phyloP scores from a whole-genome alignment of 2,113 vertebrate species.

The Nematolebias whitei region DNA sequence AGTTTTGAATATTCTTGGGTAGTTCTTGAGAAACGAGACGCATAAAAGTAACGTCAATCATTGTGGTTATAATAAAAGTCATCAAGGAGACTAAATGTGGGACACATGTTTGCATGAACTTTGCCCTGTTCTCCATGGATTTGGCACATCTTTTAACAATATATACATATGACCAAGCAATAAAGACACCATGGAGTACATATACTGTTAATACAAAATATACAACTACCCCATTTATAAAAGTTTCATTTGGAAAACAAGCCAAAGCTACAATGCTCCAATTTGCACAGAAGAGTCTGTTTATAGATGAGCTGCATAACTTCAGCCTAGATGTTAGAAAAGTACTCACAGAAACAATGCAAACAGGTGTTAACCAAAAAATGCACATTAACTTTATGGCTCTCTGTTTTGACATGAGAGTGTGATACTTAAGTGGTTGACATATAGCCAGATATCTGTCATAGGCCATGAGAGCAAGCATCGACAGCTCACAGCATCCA shows the following conservation, averaged over 20 bases:
- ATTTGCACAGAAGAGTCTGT: conserved; percentile 42
- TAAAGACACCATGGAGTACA: conserved; percentile 22
- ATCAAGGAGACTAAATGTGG: conserved; percentile 54
- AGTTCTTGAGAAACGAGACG: conserved; percentile 16
- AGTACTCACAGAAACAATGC: conserved; percentile 2
- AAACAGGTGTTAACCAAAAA: conserved; percentile 26
- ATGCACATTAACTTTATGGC: conserved; percentile 16
- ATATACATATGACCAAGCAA: conserved; percentile 56
- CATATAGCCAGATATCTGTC: conserved; percentile 65
- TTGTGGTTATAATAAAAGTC: conserved; percentile 7
- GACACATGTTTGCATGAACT: conserved; percentile 63
- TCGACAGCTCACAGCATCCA: conserved; percentile 40
- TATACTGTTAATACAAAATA: conserved; percentile 31
- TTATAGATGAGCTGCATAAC: conserved; percentile 31
- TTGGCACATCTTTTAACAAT: conserved; percentile 41
- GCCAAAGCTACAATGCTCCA: conserved; percentile 43
- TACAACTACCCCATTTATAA: neutral
- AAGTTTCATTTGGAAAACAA: conserved; percentile 29
- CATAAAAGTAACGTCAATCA: conserved; percentile 30
- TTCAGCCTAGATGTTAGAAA: conserved; percentile 17
- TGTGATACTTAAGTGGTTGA: conserved; percentile 47
- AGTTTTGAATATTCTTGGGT: conserved; percentile 24
- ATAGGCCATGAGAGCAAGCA: conserved; percentile 46
- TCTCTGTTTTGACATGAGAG: conserved; percentile 44
- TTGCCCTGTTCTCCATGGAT: conserved; percentile 45